Evolutionary conservation across 2,888 invertebrate species (phyloP).

Genomic region (Mythimna impura): DNA sequence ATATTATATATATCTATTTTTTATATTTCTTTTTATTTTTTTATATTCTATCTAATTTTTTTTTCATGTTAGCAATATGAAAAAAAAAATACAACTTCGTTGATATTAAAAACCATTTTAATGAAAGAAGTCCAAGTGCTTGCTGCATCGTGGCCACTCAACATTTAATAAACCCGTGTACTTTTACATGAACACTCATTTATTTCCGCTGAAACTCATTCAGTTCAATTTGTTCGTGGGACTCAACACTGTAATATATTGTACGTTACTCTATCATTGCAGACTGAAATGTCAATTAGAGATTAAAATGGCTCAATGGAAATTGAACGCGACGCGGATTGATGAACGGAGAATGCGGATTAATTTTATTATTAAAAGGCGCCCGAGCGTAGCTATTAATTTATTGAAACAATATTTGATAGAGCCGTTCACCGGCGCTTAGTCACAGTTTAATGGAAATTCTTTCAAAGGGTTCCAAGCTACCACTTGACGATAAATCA

Average conservation of each 20-base stretch:
- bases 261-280: constrained; percentile 73
- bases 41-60: too few relatives aligned
- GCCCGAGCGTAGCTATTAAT: constrained; percentile 71
- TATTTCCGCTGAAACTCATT: constrained; percentile 59
- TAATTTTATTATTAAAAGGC: constrained; percentile 75
- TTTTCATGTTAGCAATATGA: constrained; percentile 8
- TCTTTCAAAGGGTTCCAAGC: constrained; percentile 68
- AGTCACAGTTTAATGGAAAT: constrained; percentile 73
- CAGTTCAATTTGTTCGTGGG: constrained; percentile 59
- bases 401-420: constrained; percentile 75
- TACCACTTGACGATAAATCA: constrained; percentile 65
- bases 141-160: constrained; percentile 45
- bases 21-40: too few relatives aligned
- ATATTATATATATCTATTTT: too few relatives aligned
- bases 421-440: constrained; percentile 65
- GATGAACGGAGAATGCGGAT: constrained; percentile 76
- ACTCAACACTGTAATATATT: constrained; percentile 71
- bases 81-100: constrained; percentile 8
- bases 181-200: constrained; percentile 55
- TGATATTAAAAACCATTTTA: constrained; percentile 28
- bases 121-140: constrained; percentile 49
- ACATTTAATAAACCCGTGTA: constrained; percentile 55
- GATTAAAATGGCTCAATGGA: constrained; percentile 79
- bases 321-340: constrained; percentile 77
- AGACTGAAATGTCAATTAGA: constrained; percentile 82